Evolutionary conservation across 2,113 vertebrate species (phyloP).

Genomic region (Ia io): DNA sequence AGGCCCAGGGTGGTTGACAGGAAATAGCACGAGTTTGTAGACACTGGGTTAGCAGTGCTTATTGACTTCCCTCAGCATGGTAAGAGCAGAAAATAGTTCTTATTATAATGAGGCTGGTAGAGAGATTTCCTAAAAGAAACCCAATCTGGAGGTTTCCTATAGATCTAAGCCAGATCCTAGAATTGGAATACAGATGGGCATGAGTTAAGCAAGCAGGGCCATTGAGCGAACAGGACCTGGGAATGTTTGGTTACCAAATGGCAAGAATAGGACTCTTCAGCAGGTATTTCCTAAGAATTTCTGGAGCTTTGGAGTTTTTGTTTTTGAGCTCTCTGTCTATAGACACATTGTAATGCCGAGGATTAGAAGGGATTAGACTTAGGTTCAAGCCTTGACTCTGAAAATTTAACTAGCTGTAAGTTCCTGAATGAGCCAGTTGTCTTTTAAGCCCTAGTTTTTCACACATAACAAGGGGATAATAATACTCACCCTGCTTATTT

Average conservation of each 20-base stretch:
- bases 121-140: conserved; percentile 2
- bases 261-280: neutral
- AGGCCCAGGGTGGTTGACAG: neutral
- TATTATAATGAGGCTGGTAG: neutral
- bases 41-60: neutral
- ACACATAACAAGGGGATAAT: neutral
- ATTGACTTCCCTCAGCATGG: neutral
- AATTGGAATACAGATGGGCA: neutral
- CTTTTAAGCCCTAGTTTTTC: neutral
- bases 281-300: neutral
- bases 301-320: neutral
- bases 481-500: neutral
- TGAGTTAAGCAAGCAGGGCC: neutral
- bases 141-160: neutral
- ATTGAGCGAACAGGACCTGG: neutral
- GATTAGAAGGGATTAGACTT: neutral
- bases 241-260: neutral
- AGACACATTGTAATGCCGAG: neutral
- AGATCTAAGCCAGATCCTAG: neutral
- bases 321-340: neutral
- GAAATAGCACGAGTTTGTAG: neutral
- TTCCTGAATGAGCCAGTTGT: neutral
- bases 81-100: neutral
- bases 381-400: neutral
- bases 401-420: neutral